Conservation (phyloP, 2,113 vertebrate genomes). For the Muscicapa adusta region DNA sequence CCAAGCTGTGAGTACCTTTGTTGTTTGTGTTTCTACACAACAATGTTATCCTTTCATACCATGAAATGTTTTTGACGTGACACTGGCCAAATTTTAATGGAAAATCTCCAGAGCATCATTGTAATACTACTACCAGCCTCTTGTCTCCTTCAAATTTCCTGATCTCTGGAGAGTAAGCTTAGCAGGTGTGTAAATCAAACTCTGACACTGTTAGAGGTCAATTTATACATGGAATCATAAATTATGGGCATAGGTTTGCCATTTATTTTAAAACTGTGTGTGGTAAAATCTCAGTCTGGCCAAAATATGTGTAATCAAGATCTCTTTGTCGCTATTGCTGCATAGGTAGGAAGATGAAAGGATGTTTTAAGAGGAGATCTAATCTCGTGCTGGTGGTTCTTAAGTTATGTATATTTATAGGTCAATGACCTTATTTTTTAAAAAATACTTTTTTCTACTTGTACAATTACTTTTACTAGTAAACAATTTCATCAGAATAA, state of each 20-base stretch:
- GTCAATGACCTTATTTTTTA: neutral
- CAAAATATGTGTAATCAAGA: neutral
- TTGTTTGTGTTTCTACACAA: neutral
- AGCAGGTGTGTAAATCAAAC: neutral
- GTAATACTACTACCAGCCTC: neutral
- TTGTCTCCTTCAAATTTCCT: neutral
- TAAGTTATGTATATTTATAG: neutral
- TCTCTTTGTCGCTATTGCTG: neutral
- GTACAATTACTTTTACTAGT: neutral
- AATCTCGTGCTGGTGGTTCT: neutral
- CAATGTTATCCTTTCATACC: neutral
- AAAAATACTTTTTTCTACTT: neutral
- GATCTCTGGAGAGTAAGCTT: neutral
- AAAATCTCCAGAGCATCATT: neutral
- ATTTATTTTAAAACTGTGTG: neutral
- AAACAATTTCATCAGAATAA: neutral
- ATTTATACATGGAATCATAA: neutral
- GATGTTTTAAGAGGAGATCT: neutral
- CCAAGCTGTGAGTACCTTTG: neutral
- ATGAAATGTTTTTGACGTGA: neutral
- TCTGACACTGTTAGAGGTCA: neutral
- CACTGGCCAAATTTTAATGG: neutral
- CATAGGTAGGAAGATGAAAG: neutral
- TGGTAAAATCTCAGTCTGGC: neutral
- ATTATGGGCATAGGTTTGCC: neutral